phyloP scores from a whole-genome alignment of 2,888 invertebrate genomes.

The Brachyopa scutellaris region DNA sequence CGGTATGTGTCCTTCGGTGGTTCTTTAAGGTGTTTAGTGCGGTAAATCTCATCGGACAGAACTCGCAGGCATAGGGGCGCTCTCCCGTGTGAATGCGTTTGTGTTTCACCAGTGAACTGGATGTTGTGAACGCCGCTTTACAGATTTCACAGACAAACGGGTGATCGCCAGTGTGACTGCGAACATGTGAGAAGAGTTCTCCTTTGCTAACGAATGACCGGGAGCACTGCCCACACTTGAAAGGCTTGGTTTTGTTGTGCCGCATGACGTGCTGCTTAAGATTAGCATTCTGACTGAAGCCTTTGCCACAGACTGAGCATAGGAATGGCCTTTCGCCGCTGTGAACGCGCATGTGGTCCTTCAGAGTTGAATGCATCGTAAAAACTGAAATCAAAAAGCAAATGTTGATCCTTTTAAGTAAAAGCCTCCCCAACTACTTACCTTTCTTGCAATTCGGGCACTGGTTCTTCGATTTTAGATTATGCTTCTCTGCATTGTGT shows the following conservation, averaged over 20 bases:
- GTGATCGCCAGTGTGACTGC: slow-evolving; percentile 85
- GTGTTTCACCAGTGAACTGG: slow-evolving; percentile 84
- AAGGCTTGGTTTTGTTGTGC: slow-evolving; percentile 83
- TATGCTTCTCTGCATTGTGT: slow-evolving; percentile 82
- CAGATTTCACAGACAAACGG: slow-evolving; percentile 85
- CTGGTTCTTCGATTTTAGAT: slow-evolving; percentile 82
- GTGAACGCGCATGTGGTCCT: slow-evolving; percentile 84
- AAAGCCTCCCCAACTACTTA: no score
- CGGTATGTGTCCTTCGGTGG: slow-evolving; percentile 84
- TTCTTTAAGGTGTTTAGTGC: slow-evolving; percentile 85
- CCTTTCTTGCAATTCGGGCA: slow-evolving; percentile 81
- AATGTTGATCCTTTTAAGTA: no score
- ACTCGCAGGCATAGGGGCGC: slow-evolving; percentile 84
- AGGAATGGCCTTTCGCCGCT: slow-evolving; percentile 85
- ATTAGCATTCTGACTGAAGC: slow-evolving; percentile 85
- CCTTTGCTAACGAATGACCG: slow-evolving; percentile 82
- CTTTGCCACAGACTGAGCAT: slow-evolving; percentile 83
- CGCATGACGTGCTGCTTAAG: slow-evolving; percentile 84
- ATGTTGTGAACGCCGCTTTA: slow-evolving; percentile 84
- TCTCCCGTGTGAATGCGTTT: slow-evolving; percentile 85
- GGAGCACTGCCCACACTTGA: slow-evolving; percentile 81
- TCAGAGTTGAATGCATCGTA: slow-evolving; percentile 84
- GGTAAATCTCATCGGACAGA: slow-evolving; percentile 84
- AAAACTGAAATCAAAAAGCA: slow-evolving; percentile 81
- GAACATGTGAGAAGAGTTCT: slow-evolving; percentile 83